These are phyloP conservation scores for Epinotia ramella DNA, from an alignment of 2,888 invertebrate genomes.

Conservation along the genomic window DNA sequence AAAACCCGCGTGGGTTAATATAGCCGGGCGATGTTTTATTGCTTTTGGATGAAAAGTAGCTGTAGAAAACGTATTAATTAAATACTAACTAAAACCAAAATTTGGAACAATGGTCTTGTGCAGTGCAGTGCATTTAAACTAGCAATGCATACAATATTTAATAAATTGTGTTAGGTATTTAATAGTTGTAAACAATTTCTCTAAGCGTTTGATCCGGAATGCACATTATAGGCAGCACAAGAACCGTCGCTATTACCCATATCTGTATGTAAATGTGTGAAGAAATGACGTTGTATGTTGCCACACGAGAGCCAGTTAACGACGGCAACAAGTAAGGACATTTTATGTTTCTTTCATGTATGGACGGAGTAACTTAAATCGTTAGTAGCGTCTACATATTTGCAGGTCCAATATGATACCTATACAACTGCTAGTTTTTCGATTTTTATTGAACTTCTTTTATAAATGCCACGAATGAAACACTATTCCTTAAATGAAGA, in stretches of 20 bases:
- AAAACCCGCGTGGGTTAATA: background rate
- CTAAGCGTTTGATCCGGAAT: conserved; percentile 6
- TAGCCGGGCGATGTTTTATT: no score
- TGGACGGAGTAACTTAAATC: background rate
- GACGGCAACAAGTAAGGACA: background rate
- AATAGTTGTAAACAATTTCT: conserved; percentile 9
- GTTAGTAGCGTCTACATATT: background rate
- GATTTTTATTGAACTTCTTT: background rate
- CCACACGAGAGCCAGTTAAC: conserved; percentile 10
- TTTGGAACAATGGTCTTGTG: no score
- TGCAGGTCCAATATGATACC: background rate
- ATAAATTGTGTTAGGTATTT: no score
- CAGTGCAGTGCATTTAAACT: no score
- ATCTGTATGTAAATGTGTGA: conserved; percentile 25
- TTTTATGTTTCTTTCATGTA: conserved; percentile 30
- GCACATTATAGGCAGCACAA: conserved; percentile 11
- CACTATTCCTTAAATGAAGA: background rate
- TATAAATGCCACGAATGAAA: background rate
- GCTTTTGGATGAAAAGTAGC: background rate
- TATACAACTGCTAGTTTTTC: background rate
- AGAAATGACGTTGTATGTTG: conserved; percentile 7
- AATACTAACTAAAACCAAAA: background rate
- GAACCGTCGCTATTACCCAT: conserved; percentile 1
- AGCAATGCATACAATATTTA: no score
- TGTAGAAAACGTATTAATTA: background rate